These are phyloP conservation scores for Heteromyza rotundicornis DNA, from an alignment of 2,888 invertebrate genomes.

Conservation along the genomic window DNA sequence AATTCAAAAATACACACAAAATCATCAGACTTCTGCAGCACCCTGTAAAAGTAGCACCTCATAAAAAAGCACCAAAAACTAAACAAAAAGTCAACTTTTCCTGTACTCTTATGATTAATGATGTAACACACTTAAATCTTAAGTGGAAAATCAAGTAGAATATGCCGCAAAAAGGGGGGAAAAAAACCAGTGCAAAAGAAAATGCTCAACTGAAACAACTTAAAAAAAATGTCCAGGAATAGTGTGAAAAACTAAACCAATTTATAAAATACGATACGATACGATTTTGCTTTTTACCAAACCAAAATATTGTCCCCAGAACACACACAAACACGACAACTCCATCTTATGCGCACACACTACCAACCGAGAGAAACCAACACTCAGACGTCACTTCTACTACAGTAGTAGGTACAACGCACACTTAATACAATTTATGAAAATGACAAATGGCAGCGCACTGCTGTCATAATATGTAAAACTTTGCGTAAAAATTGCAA, in stretches of 20 bases:
- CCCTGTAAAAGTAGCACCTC: too few species aligned
- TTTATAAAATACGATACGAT: constrained; percentile 16
- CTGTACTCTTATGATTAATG: constrained; percentile 23
- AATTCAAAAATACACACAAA: too few species aligned
- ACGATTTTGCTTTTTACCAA: too few species aligned
- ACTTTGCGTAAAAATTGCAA: constrained; percentile 19
- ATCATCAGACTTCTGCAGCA: too few species aligned
- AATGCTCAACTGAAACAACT: neutral
- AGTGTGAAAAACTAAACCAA: constrained; percentile 23
- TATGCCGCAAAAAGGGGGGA: constrained; percentile 3
- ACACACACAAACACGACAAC: neutral
- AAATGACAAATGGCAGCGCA: constrained; percentile 27
- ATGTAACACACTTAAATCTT: constrained; percentile 26
- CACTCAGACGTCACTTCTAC: neutral
- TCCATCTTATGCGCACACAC: neutral
- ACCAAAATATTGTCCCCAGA: neutral
- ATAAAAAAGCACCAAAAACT: neutral
- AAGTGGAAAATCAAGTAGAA: constrained; percentile 28
- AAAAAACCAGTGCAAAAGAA: neutral
- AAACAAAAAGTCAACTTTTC: neutral
- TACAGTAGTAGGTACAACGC: neutral
- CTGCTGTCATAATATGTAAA: constrained; percentile 29
- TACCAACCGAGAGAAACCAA: neutral
- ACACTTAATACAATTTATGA: constrained; percentile 19
- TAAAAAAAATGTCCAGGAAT: neutral